These are phyloP conservation scores for Lepetodrilus schrolli DNA, from an alignment of 2,888 invertebrate species.

Conservation along the genomic window DNA sequence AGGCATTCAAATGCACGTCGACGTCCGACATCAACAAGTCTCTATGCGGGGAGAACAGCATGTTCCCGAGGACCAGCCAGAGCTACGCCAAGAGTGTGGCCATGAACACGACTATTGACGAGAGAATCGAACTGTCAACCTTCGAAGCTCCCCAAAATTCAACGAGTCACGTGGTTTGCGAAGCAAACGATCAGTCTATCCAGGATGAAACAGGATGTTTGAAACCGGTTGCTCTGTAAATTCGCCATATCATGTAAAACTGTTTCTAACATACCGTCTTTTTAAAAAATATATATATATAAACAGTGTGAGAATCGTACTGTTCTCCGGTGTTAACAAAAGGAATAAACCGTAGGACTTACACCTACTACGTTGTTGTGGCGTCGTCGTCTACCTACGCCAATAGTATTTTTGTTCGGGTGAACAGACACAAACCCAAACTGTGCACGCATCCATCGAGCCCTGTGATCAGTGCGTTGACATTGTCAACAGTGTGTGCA, in stretches of 20 bases:
- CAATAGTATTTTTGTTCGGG: neutral
- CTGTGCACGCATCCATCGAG: neutral
- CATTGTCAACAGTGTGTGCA: conserved; percentile 10
- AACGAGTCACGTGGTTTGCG: conserved; percentile 24
- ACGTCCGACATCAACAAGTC: conserved; percentile 57
- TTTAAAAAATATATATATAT: too few relatives aligned
- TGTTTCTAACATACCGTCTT: neutral
- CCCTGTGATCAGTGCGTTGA: neutral
- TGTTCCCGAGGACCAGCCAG: conserved; percentile 56
- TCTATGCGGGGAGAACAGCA: conserved; percentile 59
- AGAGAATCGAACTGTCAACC: conserved; percentile 40
- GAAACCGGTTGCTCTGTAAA: conserved; percentile 33
- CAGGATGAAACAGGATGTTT: conserved; percentile 32
- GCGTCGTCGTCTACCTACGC: neutral
- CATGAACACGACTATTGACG: conserved; percentile 38
- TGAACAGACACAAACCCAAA: neutral
- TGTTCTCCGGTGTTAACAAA: neutral
- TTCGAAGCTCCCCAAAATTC: conserved; percentile 36
- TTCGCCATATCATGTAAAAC: neutral
- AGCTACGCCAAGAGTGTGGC: conserved; percentile 35
- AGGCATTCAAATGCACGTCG: conserved; percentile 71
- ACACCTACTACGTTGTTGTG: neutral
- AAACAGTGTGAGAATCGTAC: neutral
- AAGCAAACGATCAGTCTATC: neutral
- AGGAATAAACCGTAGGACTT: neutral